A percentile compares a stretch with the other conserved stretches of the same genome.
Evolutionary conservation across 2,797 vertebrate genomes (phyloP).

Genomic region (Dromococcyx pavoninus): DNA sequence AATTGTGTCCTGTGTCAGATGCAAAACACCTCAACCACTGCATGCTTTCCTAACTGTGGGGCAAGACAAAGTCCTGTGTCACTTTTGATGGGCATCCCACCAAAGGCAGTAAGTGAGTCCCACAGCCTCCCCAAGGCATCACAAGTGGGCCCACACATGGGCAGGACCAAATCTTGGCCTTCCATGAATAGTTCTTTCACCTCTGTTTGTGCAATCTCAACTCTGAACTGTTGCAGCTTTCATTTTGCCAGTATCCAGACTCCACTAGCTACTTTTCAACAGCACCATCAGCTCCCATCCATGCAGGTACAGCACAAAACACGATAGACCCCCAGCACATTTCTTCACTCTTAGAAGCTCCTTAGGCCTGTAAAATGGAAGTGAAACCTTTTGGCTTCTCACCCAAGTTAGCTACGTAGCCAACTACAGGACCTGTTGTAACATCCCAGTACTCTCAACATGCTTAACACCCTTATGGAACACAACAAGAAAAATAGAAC

Average conservation of each 20-base stretch:
- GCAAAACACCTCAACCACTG: background rate
- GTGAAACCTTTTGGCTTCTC: background rate
- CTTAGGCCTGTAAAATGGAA: background rate
- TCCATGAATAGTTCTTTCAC: rapidly evolving
- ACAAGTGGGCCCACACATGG: rapidly evolving
- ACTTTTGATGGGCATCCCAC: background rate
- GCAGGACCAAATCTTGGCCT: background rate
- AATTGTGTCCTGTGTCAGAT: background rate
- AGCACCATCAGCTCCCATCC: background rate
- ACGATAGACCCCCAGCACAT: rapidly evolving
- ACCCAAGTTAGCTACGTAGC: background rate
- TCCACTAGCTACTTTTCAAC: background rate
- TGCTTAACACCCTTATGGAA: background rate
- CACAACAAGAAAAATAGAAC: background rate
- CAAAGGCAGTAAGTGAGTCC: background rate
- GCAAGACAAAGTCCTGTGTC: background rate
- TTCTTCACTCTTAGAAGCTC: background rate
- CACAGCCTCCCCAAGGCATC: background rate
- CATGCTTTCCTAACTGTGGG: background rate
- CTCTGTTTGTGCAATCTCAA: background rate
- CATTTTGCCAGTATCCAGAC: background rate
- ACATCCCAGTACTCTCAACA: background rate
- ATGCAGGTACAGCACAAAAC: background rate
- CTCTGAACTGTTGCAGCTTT: background rate
- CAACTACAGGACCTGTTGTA: background rate